Percentiles rank a stretch among this genome's conserved stretches.
Conservation (phyloP, 2,113 vertebrate genomes). For the Seriola rivoliana region DNA sequence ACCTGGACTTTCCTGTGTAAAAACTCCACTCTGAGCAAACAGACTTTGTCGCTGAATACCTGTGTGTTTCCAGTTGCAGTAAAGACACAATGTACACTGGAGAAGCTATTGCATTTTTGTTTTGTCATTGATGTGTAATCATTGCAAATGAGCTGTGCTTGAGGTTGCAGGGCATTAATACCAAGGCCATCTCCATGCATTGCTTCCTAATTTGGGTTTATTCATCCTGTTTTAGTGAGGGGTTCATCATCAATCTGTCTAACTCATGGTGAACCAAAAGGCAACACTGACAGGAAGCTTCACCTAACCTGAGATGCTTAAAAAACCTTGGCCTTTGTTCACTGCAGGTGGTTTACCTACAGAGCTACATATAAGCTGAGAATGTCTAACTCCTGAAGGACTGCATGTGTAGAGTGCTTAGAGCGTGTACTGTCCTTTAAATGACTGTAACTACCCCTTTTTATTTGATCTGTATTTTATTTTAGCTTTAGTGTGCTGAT, state of each 20-base stretch:
- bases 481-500: constrained; percentile 71
- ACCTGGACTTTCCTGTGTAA: constrained; percentile 28
- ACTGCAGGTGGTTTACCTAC: background rate
- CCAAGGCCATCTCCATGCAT: constrained; percentile 22
- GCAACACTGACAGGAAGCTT: background rate
- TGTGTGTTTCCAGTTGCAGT: constrained; percentile 49
- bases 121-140: constrained; percentile 14
- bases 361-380: constrained; percentile 21
- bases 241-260: background rate
- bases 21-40: constrained; percentile 15
- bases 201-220: constrained; percentile 23
- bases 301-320: constrained; percentile 11
- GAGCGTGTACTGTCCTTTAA: constrained; percentile 76
- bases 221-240: constrained; percentile 19
- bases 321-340: background rate
- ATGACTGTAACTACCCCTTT: constrained; percentile 68
- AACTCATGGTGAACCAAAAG: background rate
- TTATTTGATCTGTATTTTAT: constrained; percentile 16
- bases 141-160: constrained; percentile 16
- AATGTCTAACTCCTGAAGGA: constrained; percentile 60
- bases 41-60: background rate
- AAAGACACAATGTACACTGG: constrained; percentile 36
- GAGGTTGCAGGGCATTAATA: constrained; percentile 53
- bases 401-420: constrained; percentile 83
- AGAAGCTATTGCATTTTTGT: constrained; percentile 4